Evolutionary conservation across 2,113 vertebrate species (phyloP).

Genomic region (Leucopsar rothschildi): DNA sequence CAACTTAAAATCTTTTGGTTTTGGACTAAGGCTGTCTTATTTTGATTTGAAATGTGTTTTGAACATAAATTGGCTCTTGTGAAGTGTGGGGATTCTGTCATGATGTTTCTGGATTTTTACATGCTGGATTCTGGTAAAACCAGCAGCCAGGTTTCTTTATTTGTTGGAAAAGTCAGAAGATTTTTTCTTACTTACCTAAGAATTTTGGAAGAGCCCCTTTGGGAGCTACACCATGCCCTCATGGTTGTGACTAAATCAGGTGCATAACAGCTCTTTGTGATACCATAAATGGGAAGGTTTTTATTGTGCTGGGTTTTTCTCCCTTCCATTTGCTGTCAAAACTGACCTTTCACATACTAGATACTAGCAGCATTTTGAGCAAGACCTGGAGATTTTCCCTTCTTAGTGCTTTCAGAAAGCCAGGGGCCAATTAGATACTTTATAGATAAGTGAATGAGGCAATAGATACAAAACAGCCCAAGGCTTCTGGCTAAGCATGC

Average conservation of each 20-base stretch:
- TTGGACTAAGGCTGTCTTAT: not conserved
- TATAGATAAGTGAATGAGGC: not conserved
- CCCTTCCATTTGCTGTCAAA: not conserved
- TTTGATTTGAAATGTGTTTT: not conserved
- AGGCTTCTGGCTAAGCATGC: not conserved
- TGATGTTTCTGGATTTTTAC: not conserved
- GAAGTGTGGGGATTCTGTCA: not conserved
- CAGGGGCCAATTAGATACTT: not conserved
- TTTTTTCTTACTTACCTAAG: not conserved
- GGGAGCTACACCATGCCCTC: not conserved
- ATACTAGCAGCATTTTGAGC: not conserved
- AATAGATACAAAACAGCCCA: not conserved
- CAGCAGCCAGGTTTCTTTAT: not conserved
- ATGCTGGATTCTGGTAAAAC: constrained; percentile 1
- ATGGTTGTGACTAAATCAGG: not conserved
- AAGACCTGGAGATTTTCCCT: not conserved
- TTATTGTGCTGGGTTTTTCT: not conserved
- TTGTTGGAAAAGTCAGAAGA: not conserved
- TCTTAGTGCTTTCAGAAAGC: not conserved
- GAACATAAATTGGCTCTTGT: not conserved
- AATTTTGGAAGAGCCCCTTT: not conserved
- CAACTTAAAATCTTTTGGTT: not conserved
- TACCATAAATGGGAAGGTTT: not conserved
- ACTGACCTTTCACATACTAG: not conserved
- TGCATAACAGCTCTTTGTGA: not conserved